These are phyloP conservation scores for Norana najaformis DNA, from an alignment of 2,888 invertebrate genomes.

Conservation along the genomic window DNA sequence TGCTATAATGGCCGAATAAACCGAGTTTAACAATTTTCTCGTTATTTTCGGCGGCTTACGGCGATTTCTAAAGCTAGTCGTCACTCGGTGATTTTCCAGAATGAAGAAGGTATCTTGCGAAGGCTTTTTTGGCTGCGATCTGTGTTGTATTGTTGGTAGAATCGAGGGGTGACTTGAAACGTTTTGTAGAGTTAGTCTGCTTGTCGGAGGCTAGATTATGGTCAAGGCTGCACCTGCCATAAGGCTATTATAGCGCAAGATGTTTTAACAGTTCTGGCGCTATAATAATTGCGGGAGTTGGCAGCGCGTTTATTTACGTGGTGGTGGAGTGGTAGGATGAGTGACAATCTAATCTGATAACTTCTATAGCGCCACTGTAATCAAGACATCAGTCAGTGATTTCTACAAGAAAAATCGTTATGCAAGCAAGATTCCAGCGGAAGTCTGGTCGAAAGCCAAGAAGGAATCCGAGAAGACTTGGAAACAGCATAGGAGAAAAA, in stretches of 20 bases:
- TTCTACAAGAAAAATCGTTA: no score
- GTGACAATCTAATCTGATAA: no score
- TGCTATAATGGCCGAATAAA: background rate
- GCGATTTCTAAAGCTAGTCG: background rate
- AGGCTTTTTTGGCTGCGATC: background rate
- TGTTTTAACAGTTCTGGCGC: background rate
- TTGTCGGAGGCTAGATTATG: background rate
- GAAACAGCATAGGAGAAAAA: no score
- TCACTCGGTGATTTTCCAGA: background rate
- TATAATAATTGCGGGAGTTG: background rate
- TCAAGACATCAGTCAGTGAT: no score
- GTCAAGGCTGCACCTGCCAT: background rate
- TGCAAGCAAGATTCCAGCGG: no score
- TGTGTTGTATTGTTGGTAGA: background rate
- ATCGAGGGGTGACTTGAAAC: background rate
- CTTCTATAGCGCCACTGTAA: no score
- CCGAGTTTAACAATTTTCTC: background rate
- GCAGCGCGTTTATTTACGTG: no score
- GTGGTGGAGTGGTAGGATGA: background rate
- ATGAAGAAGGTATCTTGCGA: background rate
- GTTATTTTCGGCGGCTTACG: constrained; percentile 13
- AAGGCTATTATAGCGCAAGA: no score
- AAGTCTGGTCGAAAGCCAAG: no score
- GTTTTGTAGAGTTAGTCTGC: background rate
- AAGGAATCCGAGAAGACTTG: no score